Evolutionary conservation across 2,797 vertebrate species (phyloP), one percentile per base, ranked within the genome.

Genomic region (Tapirus indicus): DNA sequence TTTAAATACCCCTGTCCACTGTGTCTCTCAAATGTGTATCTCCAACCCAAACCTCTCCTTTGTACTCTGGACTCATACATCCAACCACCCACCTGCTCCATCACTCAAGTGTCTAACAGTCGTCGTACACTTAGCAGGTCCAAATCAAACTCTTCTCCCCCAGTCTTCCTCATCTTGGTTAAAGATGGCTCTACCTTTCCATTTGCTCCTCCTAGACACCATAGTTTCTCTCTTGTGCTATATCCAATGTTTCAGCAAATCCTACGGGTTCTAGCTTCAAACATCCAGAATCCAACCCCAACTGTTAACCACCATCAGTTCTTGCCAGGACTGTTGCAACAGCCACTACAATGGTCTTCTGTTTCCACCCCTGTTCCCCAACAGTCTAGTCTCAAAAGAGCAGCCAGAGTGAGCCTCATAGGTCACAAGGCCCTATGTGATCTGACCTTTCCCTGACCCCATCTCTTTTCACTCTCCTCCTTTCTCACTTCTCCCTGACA

Each of bases 81-180:
- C 58, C 41, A 69, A 10, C 13, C 41, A 16, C 25, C 16, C 44
- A 23, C 18, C 29, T 7, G 0, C 4, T 32, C 6, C 21, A 1
- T n/a, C 56, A 29, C 49, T 60, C 2, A 2, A 52, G 49, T 12
- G 21, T 41, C 41, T 69, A 41, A 29, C 1, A 58, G 35, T 3
- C 25, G 41, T 8, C 7, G 8, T 29, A 20, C 23, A 3, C 12
- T 4, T 2, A 83, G 68, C 7, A 82, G 9, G 0, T 13, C 13
- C 7, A 41, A 68, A 13, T n/a, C 58, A 49, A n/a, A 7, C 17
- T 32, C 38, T 41, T n/a, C 6, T 69, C 4, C 25, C 20, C 44
- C 8, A 62, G 12, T 52, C 23, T 62, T 77, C n/a, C 54, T 41
- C 5, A 27, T 35, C 56, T 66, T 58, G 32, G 13, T n/a, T 47